Percentiles rank a stretch among this genome's conserved stretches.
Conservation (phyloP, 2,888 invertebrate species). For the Caenorhabditis angaria region DNA sequence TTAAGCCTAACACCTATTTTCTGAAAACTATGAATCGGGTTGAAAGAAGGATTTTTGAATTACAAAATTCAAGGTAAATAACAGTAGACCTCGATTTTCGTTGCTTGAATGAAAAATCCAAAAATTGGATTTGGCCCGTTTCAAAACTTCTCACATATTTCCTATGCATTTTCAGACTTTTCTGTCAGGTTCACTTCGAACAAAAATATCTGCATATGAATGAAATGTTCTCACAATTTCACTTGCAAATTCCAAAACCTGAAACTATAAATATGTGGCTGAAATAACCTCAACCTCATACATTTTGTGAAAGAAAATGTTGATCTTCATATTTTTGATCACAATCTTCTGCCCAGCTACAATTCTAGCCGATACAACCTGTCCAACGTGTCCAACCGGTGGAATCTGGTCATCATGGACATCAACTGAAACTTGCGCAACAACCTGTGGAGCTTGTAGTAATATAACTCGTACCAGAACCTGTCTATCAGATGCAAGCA, state of each 20-base stretch:
- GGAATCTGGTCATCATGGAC: slow-evolving; percentile 32
- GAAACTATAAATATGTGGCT: neutral
- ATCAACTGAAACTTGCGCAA: slow-evolving; percentile 3
- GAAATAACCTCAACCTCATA: no score
- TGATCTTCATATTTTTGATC: neutral
- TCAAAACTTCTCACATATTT: no score
- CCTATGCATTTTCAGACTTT: no score
- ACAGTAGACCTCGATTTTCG: no score
- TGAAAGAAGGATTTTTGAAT: no score
- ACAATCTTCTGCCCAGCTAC: no score
- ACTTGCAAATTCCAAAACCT: neutral
- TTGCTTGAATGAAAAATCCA: no score
- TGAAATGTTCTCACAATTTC: neutral
- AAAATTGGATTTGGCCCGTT: no score
- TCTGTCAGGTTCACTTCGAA: neutral
- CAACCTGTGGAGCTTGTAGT: slow-evolving; percentile 24
- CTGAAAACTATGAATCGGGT: no score
- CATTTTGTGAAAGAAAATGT: neutral
- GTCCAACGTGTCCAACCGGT: slow-evolving; percentile 16
- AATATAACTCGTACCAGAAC: slow-evolving; percentile 12
- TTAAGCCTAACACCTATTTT: neutral
- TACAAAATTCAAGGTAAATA: no score
- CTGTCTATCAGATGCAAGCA: slow-evolving; percentile 13
- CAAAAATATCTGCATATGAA: neutral
- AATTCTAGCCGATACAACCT: neutral